A percentile compares a stretch with the other conserved stretches of the same genome.
phyloP scores from a whole-genome alignment of 2,113 vertebrate genomes.

The Dasypus novemcinctus region DNA sequence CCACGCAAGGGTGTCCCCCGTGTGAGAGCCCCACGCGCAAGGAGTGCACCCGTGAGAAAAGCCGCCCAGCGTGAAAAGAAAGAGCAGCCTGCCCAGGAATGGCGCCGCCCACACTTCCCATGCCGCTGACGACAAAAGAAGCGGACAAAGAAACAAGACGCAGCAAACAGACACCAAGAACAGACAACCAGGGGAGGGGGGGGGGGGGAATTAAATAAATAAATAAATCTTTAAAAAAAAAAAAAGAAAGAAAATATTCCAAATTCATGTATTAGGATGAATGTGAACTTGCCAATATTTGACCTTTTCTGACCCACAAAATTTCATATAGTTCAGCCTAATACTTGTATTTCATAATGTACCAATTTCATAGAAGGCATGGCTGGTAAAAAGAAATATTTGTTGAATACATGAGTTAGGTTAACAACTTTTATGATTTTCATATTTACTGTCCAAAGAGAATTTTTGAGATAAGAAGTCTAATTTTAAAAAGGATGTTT shows the following conservation, averaged over 20 bases:
- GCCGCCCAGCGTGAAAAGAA: no score
- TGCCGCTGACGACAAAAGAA: no score
- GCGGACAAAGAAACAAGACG: no score
- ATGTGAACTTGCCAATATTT: background rate
- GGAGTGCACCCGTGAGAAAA: no score
- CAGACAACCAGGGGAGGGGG: no score
- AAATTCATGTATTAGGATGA: slow-evolving; percentile 7
- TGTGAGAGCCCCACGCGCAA: no score
- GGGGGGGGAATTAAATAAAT: no score
- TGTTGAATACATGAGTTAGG: slow-evolving; percentile 5
- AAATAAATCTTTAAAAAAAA: no score
- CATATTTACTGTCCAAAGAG: slow-evolving; percentile 18
- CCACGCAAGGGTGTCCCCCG: no score
- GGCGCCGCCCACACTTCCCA: no score
- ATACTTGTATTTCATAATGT: slow-evolving; percentile 32
- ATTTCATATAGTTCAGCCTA: background rate
- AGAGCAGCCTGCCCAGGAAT: no score
- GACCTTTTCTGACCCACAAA: slow-evolving; percentile 22
- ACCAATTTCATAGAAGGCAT: background rate
- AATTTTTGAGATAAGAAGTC: slow-evolving; percentile 26
- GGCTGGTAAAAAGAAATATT: slow-evolving; percentile 26
- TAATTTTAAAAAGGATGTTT: slow-evolving; percentile 54
- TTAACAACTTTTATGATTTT: slow-evolving; percentile 43
- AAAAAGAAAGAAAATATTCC: slow-evolving; percentile 7
- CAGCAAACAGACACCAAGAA: no score